These are phyloP conservation scores for Sebastes trivittatus DNA, from an alignment of 2,797 vertebrate genomes.

Conservation along the genomic window DNA sequence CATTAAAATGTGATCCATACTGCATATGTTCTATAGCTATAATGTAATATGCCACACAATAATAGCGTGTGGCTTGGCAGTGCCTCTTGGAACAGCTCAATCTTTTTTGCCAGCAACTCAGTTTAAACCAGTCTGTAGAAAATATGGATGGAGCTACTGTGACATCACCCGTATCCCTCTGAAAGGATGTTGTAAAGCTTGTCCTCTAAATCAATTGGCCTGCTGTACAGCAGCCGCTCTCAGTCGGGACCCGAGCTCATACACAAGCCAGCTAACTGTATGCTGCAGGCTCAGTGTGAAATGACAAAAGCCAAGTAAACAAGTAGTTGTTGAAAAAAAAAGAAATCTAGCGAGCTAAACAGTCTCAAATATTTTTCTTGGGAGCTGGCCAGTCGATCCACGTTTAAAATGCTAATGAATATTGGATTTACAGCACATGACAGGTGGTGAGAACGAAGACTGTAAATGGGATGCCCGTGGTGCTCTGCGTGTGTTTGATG, in stretches of 20 bases:
- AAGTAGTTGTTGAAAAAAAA: not conserved
- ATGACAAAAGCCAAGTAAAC: not conserved
- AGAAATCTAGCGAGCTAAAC: not conserved
- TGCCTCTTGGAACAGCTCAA: not conserved
- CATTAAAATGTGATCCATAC: not conserved
- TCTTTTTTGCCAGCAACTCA: not conserved
- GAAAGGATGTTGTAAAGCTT: not conserved
- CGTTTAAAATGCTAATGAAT: slow-evolving; percentile 1
- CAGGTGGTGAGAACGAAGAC: slow-evolving; percentile 1
- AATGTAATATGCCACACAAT: not conserved
- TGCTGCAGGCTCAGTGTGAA: not conserved
- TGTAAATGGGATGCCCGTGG: not conserved
- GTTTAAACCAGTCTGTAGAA: not conserved
- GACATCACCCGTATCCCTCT: not conserved
- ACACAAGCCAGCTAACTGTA: not conserved
- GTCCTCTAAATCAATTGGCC: not conserved
- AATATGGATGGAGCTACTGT: not conserved
- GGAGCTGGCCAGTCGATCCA: not conserved
- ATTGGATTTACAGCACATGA: not conserved
- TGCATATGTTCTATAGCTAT: not conserved
- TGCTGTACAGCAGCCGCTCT: not conserved
- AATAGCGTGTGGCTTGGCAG: not conserved
- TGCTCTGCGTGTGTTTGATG: slow-evolving; percentile 1
- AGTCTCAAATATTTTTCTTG: not conserved
- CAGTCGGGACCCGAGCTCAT: not conserved